These are phyloP conservation scores for Lathamus discolor DNA, from an alignment of 2,113 vertebrate genomes.

Conservation along the genomic window DNA sequence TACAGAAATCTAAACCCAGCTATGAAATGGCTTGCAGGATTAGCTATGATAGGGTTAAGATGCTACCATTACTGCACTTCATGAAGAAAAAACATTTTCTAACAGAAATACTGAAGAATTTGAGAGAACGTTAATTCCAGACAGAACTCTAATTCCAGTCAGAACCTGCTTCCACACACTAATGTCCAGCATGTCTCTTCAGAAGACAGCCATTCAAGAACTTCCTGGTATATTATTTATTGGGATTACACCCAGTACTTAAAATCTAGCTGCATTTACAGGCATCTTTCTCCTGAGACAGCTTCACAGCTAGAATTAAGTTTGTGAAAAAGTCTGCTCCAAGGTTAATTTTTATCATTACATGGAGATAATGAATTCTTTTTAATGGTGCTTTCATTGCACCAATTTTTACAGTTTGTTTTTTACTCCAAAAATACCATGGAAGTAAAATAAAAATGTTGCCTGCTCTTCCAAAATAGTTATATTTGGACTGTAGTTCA, in stretches of 20 bases:
- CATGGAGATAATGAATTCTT: background rate
- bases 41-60: slow-evolving; percentile 1
- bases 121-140: background rate
- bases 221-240: background rate
- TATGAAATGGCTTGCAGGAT: background rate
- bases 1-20: background rate
- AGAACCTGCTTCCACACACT: background rate
- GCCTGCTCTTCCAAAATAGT: background rate
- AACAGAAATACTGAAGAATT: background rate
- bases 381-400: background rate
- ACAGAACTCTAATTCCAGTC: background rate
- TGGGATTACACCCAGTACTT: background rate
- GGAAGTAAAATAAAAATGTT: background rate
- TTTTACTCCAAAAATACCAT: background rate
- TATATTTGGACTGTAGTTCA: background rate
- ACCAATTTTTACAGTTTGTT: background rate
- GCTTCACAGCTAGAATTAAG: background rate
- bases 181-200: background rate
- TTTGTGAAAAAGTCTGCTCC: background rate
- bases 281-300: background rate
- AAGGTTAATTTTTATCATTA: background rate
- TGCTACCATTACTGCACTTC: background rate
- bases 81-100: background rate
- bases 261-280: background rate
- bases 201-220: background rate